Evolutionary conservation across 2,113 vertebrate species (phyloP).

Genomic region (Pelecanus crispus): DNA sequence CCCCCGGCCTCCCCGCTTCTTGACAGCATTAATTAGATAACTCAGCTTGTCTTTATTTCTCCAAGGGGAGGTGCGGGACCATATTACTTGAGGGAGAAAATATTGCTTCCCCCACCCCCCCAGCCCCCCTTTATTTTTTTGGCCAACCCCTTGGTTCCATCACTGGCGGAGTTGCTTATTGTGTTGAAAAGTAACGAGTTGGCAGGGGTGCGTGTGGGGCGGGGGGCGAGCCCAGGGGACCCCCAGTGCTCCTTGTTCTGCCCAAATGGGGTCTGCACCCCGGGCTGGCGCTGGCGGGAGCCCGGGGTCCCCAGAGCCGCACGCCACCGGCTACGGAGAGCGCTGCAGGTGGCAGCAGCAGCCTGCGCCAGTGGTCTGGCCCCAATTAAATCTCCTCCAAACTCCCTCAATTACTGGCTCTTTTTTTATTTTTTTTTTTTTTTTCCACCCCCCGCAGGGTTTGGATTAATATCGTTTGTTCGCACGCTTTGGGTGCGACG

Average conservation of each 20-base stretch:
- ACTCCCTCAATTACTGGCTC: background rate
- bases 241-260: background rate
- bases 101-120: background rate
- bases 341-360: conserved; percentile 63
- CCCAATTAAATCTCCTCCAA: conserved; percentile 32
- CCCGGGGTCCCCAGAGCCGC: background rate
- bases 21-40: conserved; percentile 47
- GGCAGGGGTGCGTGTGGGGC: accelerated
- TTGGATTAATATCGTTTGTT: background rate
- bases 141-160: background rate
- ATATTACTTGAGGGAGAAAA: background rate
- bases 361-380: background rate
- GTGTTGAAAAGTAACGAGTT: background rate
- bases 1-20: conserved; percentile 6
- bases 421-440: background rate
- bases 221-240: accelerated
- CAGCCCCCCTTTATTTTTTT: background rate
- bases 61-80: background rate
- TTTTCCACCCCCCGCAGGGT: accelerated
- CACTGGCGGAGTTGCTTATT: background rate
- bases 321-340: background rate
- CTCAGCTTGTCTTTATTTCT: conserved; percentile 12
- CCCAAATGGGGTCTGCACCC: background rate
- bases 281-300: accelerated
- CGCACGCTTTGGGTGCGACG: accelerated